A percentile compares a stretch with the other conserved stretches of the same genome.
These are phyloP conservation scores for Drosophila paramelanica DNA, from an alignment of 2,888 invertebrate species.

Conservation along the genomic window DNA sequence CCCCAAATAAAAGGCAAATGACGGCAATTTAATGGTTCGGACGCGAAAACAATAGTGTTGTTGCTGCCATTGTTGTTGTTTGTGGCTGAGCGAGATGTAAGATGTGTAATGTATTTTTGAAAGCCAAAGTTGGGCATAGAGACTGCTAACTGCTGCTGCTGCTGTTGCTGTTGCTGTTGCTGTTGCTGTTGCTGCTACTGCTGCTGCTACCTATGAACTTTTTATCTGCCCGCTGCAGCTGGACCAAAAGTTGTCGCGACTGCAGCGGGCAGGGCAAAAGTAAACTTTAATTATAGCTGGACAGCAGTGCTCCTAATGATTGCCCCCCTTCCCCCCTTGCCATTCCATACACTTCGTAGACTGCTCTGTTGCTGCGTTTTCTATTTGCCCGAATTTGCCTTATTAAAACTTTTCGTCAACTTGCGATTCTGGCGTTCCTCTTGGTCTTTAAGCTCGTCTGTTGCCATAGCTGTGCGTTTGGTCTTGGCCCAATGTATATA, in stretches of 20 bases:
- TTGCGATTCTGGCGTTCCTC: constrained; percentile 53
- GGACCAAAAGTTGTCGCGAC: constrained; percentile 57
- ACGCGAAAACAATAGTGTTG: constrained; percentile 68
- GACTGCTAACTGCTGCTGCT: constrained; percentile 16
- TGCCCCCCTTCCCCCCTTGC: constrained; percentile 20
- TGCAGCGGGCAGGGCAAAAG: constrained; percentile 74
- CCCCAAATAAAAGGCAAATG: constrained; percentile 72
- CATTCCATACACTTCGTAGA: neutral
- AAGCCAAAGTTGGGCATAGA: constrained; percentile 49
- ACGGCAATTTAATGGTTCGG: constrained; percentile 75
- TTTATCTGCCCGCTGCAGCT: constrained; percentile 70
- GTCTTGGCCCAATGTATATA: constrained; percentile 21
- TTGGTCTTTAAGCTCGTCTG: constrained; percentile 69
- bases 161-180: neutral
- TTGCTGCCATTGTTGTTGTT: constrained; percentile 31
- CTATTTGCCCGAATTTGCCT: constrained; percentile 69
- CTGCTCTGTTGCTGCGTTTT: constrained; percentile 47
- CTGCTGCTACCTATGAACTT: constrained; percentile 58
- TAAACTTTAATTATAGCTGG: constrained; percentile 79
- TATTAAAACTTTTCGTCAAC: constrained; percentile 80
- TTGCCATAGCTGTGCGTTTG: constrained; percentile 59
- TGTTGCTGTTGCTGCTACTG: neutral
- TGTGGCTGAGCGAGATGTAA: constrained; percentile 55
- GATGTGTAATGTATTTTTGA: constrained; percentile 77
- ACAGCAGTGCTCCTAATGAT: constrained; percentile 70